phyloP scores from a whole-genome alignment of 2,888 invertebrate genomes.

The Euzetes globulus region DNA sequence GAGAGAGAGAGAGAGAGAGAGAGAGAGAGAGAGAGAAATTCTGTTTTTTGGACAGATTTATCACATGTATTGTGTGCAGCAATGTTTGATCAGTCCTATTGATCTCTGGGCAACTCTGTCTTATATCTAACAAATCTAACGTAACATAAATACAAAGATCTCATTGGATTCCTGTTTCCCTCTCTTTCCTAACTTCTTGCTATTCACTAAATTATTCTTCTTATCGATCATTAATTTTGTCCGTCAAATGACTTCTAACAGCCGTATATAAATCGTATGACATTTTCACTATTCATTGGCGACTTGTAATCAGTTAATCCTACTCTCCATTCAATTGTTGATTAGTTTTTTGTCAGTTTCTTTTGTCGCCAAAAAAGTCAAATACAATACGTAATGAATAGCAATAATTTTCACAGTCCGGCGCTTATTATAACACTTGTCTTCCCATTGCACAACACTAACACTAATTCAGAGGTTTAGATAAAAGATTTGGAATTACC shows the following conservation, averaged over 20 bases:
- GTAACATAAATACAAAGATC: too few species aligned
- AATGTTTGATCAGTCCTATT: background rate
- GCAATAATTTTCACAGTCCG: background rate
- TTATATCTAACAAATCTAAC: too few species aligned
- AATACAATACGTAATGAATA: background rate
- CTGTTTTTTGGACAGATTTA: background rate
- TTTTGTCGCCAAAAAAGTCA: background rate
- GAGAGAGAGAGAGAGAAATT: conserved; percentile 13
- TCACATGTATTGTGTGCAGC: background rate
- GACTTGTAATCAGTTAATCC: background rate
- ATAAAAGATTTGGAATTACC: too few species aligned
- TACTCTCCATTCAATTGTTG: background rate
- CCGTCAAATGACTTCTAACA: background rate
- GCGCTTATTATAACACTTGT: background rate
- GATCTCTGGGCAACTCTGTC: background rate
- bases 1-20: conserved; percentile 27
- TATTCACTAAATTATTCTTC: background rate
- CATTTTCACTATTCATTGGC: background rate
- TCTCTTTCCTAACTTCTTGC: too few species aligned
- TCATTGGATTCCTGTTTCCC: too few species aligned
- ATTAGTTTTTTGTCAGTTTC: background rate
- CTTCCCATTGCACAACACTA: background rate
- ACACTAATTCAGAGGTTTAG: background rate
- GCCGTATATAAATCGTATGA: background rate
- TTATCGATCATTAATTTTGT: conserved; percentile 5